phyloP scores from a whole-genome alignment of 2,113 vertebrate genomes.

The Tragelaphus scriptus region DNA sequence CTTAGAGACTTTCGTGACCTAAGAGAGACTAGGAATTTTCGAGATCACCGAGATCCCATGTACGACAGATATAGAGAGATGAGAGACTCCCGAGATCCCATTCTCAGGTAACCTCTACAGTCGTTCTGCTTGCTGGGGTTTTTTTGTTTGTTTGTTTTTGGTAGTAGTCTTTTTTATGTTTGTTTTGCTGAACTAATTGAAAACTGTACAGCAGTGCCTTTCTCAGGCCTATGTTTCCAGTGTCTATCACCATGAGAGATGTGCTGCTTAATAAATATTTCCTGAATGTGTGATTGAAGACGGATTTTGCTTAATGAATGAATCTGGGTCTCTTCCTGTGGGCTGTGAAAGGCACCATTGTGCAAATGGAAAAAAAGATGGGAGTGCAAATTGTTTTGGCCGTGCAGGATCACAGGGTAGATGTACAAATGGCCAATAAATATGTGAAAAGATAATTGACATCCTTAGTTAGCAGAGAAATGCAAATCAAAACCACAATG shows the following conservation, averaged over 20 bases:
- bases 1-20: conserved; percentile 79
- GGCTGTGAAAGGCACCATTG: not conserved
- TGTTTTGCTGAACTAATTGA: not conserved
- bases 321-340: not conserved
- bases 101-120: conserved; percentile 76
- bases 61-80: conserved; percentile 85
- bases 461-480: not conserved
- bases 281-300: not conserved
- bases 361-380: conserved; percentile 4
- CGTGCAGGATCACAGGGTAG: not conserved
- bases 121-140: not conserved
- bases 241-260: not conserved
- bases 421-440: not conserved
- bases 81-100: conserved; percentile 77
- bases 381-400: not conserved
- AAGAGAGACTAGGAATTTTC: conserved; percentile 80
- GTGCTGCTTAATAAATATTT: not conserved
- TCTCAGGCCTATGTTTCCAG: not conserved
- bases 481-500: not conserved
- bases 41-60: conserved; percentile 77
- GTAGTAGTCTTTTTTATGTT: not conserved
- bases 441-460: not conserved
- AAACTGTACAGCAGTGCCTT: not conserved
- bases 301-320: not conserved
- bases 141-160: not conserved